phyloP scores from a whole-genome alignment of 2,113 vertebrate genomes.

The Ctenodactylus gundi region DNA sequence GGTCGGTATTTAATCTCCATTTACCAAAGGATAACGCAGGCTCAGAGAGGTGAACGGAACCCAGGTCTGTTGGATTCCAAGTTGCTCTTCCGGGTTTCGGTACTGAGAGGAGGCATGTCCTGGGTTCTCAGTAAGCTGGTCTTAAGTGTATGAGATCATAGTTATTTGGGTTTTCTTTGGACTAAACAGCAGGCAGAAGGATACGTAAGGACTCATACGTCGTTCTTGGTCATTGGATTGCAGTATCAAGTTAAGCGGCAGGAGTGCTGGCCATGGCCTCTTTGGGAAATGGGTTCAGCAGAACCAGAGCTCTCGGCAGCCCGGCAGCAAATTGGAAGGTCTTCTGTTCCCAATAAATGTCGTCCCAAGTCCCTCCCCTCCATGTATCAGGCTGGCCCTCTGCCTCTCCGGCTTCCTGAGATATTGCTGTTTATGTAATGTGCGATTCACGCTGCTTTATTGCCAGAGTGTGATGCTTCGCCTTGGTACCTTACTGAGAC shows the following conservation, averaged over 20 bases:
- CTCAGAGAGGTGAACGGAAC: neutral
- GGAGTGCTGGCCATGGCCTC: neutral
- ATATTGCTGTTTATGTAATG: neutral
- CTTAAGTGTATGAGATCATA: neutral
- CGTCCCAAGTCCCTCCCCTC: rapidly evolving
- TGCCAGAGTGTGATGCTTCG: neutral
- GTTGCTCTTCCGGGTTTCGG: neutral
- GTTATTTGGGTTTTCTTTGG: neutral
- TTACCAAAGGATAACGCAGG: neutral
- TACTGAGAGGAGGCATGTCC: neutral
- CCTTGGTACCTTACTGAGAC: conserved; percentile 27
- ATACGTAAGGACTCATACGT: rapidly evolving
- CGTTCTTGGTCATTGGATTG: neutral
- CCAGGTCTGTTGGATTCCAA: neutral
- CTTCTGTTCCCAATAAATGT: rapidly evolving
- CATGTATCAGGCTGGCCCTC: neutral
- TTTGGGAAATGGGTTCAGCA: neutral
- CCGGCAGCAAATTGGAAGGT: neutral
- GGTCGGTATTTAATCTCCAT: neutral
- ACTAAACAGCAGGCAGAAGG: rapidly evolving
- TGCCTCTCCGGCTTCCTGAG: neutral
- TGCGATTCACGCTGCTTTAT: neutral
- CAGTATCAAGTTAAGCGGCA: rapidly evolving
- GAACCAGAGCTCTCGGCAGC: neutral
- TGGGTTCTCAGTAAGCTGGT: neutral